Evolutionary conservation across 2,888 invertebrate species (phyloP), one percentile per base, ranked within the genome.

Genomic region (Julus scandinavius): DNA sequence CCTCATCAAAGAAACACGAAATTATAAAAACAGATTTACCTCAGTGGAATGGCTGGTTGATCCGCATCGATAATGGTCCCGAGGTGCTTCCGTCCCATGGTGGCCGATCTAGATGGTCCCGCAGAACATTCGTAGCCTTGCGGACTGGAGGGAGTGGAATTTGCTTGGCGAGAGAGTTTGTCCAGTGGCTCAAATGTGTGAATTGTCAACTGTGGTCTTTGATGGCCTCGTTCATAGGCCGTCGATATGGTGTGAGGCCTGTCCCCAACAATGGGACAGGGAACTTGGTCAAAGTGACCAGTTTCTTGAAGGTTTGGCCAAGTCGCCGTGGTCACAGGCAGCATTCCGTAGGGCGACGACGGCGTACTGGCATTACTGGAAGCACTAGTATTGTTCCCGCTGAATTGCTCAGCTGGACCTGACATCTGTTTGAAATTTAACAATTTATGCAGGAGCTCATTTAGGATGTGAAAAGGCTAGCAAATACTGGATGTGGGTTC

Each of bases 191-290:
- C 95, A 94, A 96, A 96, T 91, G 98, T 97, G 92, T 97, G 97
- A 54, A 96, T 96, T 90, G 96, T 96, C 54, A 98, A 93, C 0
- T 97, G 96, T 20, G 98, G 95, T 89, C 98, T 94, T 90, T 95
- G 95, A 93, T 96, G 96, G 0, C 95, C 95, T 91, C 96, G 95
- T 92, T 97, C 97, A 92, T 97, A 97, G 11, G 96, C 97, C 95
- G 97, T 96, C 6, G 98, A 98, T 91, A 98, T 98, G 85, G 98
- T 98, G 92, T 98, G 98, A 0, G 98, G 98, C 90, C 98, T 94
- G 90, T 97, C 97, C 89, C 95, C 95, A 90, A 95, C 95, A 41
- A 80, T 49, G 87, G 95, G 94, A 15, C 94, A 94, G 17, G 95
- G 95, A 58, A 96, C 95, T 85, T 95, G 92, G 91, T 96, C 96